Base-by-base conservation (phyloP, 2,888 invertebrate species). In the Oasisia sp. region DNA sequence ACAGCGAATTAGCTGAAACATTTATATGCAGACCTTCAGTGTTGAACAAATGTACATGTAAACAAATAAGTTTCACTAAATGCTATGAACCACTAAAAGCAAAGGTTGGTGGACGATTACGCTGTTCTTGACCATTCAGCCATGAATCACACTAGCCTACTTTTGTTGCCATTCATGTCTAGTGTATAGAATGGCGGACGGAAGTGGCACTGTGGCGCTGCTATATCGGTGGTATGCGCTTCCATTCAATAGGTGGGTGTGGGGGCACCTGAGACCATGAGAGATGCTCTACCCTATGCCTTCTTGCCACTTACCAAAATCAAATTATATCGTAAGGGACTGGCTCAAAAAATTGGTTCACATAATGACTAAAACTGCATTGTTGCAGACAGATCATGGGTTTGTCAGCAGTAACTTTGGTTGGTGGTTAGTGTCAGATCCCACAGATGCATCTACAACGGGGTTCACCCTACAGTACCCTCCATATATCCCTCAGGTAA, bases 91-190 rank as follows among this genome's bases (percentile, higher is more conserved):
- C 74, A 27, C 7, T 74, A 74, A 74, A n/a, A 5, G 19, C 14
- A 74, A 74, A 27, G 7, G 27, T 19, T 5, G 27, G 74, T 74
- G 74, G 74, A 74, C 74, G 14, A 19, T n/a, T 74, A 19, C 27
- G 27, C 19, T 74, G 27, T n/a, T 74, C 74, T 74, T 74, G 74
- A 74, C 27, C n/a, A 74, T 27, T n/a, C 74, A 14, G 2, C 74
- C 74, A 74, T 74, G 74, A 74, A 74, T 74, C 74, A 74, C 74
- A n/a, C 74, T 74, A n/a, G 27, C 74, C 74, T 74, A 74, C 19
- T 74, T 27, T 7, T n/a, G 19, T 7, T 50, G 50, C 50, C 50
- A n/a, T 74, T 74, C 27, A 74, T 27, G 14, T 27, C 74, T 74
- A 74, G 74, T 27, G 27, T 74, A 74, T 19, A 74, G 74, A 50